Base-by-base conservation (phyloP, 2,888 invertebrate species). In the Bibio marci region DNA sequence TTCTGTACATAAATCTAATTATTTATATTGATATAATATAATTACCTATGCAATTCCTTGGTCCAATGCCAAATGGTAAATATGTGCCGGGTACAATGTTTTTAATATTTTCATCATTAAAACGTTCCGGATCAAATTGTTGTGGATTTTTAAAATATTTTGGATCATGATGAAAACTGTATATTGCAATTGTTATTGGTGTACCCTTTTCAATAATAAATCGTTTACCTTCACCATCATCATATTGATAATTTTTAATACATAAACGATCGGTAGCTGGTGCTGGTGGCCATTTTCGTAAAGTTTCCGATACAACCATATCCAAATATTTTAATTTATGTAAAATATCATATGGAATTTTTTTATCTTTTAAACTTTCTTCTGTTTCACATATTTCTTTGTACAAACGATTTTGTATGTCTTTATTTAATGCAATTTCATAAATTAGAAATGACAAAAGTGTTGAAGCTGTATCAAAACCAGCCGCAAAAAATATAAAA, bases 291-390 rank as follows among this genome's bases (percentile, higher is more conserved):
- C 35, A 39, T 35, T 39, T 39, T 35, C 39, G 30, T 7, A 39
- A 22, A 25, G 33, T 34, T 33, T 39, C 39, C 15, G 15, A 31
- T 36, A 38, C 27, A 35, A 31, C 69, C 71, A 71, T 71, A 40
- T 74, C 73, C 59, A 75, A 52, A 42, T 74, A 75, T 15, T 62
- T 61, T 69, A 75, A 65, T 19, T 58, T 60, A 41, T 65, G 59
- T 1, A 75, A 52, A 1, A 59, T 57, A 25, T 66, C 68, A 44
- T 70, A 73, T 36, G 59, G 63, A 1, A 71, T 52, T 14, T 58
- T 59, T 5, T 61, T 63, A 0, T 56, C 53, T 14, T 55, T 55
- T 8, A 43, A 30, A 28, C 57, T 59, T 2, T 42, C 45, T 2
- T 63, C 49, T 13, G 56, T 51, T n/a, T 64, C 59, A 30, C 54